Base-by-base conservation (phyloP, 2,113 vertebrate genomes). In the Guaruba guarouba region DNA sequence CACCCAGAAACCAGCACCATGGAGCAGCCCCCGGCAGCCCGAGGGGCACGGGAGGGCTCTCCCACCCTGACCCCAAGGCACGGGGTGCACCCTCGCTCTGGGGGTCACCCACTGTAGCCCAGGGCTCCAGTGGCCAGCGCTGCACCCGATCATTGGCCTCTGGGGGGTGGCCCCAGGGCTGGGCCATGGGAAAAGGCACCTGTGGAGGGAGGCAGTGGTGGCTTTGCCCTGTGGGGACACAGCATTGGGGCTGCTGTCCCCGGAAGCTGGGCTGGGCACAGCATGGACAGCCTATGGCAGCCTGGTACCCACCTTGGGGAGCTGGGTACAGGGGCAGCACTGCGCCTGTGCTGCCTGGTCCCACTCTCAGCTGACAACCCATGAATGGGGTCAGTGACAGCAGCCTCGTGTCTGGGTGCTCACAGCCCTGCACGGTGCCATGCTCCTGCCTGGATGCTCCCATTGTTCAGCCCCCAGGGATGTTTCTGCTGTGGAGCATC, bases 371-470 rank as follows among this genome's bases (percentile, higher is more conserved):
- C 39, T 46, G 55, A 29, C 24, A 33, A 2, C 51, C 0, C 4
- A 25, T 9, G 33, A 67, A 37, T 11, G 2, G 10, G 23, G 59
- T 3, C 22, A 24, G 85, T 17, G 86, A 23, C 49, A 46, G 77
- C 27, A 70, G 33, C 17, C 43, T 54, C 1, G 0, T 10, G 46
- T 41, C 46, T 0, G 2, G 41, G 41, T 48, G 74, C 25, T 46
- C 43, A 12, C n/a, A 67, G 62, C 1, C 6, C 78, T 54, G 68
- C 0, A 0, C 44, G 0, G 0, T 41, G 83, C 79, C 10, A 12
- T 67, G 78, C 22, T 16, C 57, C 29, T 12, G 24, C 11, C 31
- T 0, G 0, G 24, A 41, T 57, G 9, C 22, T 91, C 46, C 73
- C 1, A 6, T 10, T 7, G 9, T 13, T 37, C 54, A 6, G 0